These are phyloP conservation scores for Scaptomyza flava DNA, from an alignment of 2,888 invertebrate genomes.

Conservation along the genomic window DNA sequence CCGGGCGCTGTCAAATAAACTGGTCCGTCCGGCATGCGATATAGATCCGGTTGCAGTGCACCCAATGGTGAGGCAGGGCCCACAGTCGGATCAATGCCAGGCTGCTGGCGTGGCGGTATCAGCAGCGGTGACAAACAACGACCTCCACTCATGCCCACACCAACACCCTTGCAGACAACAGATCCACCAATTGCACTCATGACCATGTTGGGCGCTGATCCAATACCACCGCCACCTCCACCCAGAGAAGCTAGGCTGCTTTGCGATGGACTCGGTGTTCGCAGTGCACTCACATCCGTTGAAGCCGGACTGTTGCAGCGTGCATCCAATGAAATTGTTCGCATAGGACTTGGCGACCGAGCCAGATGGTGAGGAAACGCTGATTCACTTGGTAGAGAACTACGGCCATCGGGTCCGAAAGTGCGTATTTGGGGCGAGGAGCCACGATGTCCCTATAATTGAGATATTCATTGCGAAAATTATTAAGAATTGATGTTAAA, in stretches of 20 bases:
- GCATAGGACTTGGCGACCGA: conserved; percentile 91
- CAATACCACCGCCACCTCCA: conserved; percentile 64
- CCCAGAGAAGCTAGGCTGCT: conserved; percentile 89
- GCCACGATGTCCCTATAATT: conserved; percentile 88
- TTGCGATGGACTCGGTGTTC: conserved; percentile 89
- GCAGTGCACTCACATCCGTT: conserved; percentile 84
- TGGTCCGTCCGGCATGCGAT: conserved; percentile 92
- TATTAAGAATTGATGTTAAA: not conserved
- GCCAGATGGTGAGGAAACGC: conserved; percentile 84
- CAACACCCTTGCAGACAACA: conserved; percentile 32
- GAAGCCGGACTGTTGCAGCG: conserved; percentile 87
- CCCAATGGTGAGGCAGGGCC: conserved; percentile 88
- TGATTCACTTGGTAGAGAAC: conserved; percentile 84
- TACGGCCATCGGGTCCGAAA: conserved; percentile 92
- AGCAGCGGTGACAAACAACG: conserved; percentile 91
- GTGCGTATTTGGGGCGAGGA: conserved; percentile 94
- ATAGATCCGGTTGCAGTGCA: conserved; percentile 94
- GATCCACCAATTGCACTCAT: conserved; percentile 76
- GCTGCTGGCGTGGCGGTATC: conserved; percentile 88
- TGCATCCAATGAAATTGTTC: conserved; percentile 91
- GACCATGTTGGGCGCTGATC: conserved; percentile 71
- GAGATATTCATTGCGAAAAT: not conserved
- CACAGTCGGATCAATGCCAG: conserved; percentile 81
- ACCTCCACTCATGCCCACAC: conserved; percentile 58
- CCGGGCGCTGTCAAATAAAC: conserved; percentile 88